Percentiles rank a stretch among this genome's conserved stretches.
Evolutionary conservation across 2,888 invertebrate species (phyloP).

Genomic region (Odontocolon sp.): DNA sequence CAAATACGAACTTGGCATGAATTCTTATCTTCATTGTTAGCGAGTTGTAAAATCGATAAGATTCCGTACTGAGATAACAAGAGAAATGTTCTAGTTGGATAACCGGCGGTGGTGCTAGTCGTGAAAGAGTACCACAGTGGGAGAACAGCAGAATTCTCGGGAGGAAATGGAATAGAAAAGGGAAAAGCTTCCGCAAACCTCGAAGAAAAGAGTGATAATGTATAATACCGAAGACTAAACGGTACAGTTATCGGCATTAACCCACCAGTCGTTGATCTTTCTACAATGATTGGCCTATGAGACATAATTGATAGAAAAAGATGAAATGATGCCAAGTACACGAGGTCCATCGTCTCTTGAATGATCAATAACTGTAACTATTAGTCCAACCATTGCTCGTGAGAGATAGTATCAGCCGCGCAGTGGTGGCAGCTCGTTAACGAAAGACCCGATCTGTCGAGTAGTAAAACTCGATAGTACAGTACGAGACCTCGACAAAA

Average conservation of each 20-base stretch:
- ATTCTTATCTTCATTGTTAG: constrained; percentile 6
- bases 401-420: constrained; percentile 13
- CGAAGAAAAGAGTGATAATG: not conserved
- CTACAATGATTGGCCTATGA: too few relatives aligned
- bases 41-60: constrained; percentile 18
- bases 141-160: not conserved
- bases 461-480: constrained; percentile 12
- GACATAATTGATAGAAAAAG: too few relatives aligned
- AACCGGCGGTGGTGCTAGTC: too few relatives aligned
- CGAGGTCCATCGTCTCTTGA: too few relatives aligned
- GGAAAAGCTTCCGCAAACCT: not conserved
- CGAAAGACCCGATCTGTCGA: constrained; percentile 35
- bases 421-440: constrained; percentile 44
- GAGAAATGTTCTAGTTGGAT: constrained; percentile 10
- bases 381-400: constrained; percentile 1
- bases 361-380: too few relatives aligned
- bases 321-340: too few relatives aligned
- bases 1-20: not conserved
- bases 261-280: too few relatives aligned
- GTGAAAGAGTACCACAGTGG: not conserved
- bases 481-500: not conserved
- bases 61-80: not conserved
- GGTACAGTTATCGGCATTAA: too few relatives aligned
- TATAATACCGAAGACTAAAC: too few relatives aligned
- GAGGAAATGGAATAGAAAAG: constrained; percentile 7